Percentiles rank a stretch among this genome's conserved stretches.
phyloP scores from a whole-genome alignment of 2,113 vertebrate genomes.

The Malurus cyaneus region DNA sequence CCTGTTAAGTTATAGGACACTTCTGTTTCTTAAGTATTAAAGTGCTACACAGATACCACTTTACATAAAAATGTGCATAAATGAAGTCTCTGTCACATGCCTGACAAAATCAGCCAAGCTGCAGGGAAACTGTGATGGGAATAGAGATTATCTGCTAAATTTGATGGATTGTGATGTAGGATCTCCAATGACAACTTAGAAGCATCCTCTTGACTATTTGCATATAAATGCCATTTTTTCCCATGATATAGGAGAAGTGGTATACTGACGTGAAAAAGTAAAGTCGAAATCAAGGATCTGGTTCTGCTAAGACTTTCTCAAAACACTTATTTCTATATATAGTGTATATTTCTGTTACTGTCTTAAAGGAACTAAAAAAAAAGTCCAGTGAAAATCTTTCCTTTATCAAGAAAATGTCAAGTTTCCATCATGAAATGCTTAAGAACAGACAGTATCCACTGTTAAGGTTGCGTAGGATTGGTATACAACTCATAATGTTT shows the following conservation, averaged over 20 bases:
- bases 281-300: background rate
- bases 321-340: background rate
- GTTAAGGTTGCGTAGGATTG: background rate
- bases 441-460: background rate
- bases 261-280: background rate
- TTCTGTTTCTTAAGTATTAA: background rate
- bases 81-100: background rate
- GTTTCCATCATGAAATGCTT: background rate
- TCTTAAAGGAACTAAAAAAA: background rate
- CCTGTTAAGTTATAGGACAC: background rate
- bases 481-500: background rate
- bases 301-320: background rate
- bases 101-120: background rate
- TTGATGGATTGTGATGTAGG: background rate
- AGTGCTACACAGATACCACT: background rate
- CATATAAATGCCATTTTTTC: background rate
- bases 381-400: background rate
- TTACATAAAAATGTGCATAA: background rate
- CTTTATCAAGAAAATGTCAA: background rate
- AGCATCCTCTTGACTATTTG: background rate
- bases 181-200: background rate
- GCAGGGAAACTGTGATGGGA: background rate
- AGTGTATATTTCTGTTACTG: background rate
- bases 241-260: background rate
- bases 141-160: background rate